A percentile compares a stretch with the other conserved stretches of the same genome.
These are phyloP conservation scores for Chunga burmeisteri DNA, from an alignment of 2,113 vertebrate genomes.

Conservation along the genomic window DNA sequence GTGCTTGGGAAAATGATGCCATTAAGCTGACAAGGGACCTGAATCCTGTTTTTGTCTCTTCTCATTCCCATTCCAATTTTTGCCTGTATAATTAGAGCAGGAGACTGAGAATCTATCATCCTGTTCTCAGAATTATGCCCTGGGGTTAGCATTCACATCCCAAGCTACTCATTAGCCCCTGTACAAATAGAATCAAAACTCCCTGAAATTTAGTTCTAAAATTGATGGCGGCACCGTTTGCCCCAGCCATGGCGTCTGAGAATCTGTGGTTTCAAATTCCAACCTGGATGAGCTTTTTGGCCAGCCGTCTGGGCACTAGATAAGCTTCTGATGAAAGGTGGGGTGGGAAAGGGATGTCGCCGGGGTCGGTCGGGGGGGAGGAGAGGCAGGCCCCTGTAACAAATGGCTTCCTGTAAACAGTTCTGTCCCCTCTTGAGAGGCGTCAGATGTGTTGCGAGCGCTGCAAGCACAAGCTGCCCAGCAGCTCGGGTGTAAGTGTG, in stretches of 20 bases:
- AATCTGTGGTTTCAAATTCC: slow-evolving; percentile 44
- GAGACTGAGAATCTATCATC: background rate
- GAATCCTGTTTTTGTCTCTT: background rate
- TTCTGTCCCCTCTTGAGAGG: slow-evolving; percentile 8
- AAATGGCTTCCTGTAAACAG: slow-evolving; percentile 56
- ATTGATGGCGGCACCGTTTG: background rate
- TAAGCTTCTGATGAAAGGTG: slow-evolving; percentile 40
- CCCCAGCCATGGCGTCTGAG: background rate
- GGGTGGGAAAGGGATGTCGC: background rate
- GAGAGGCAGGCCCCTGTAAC: background rate
- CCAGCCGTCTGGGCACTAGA: background rate
- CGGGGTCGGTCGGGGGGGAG: background rate
- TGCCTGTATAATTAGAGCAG: slow-evolving; percentile 31
- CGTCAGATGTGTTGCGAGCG: background rate
- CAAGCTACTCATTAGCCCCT: slow-evolving; percentile 36
- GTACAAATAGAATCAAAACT: slow-evolving; percentile 11
- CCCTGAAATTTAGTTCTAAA: background rate
- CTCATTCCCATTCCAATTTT: slow-evolving; percentile 2
- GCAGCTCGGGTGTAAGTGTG: background rate
- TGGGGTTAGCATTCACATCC: slow-evolving; percentile 16
- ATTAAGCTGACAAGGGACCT: background rate
- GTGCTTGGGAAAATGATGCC: background rate
- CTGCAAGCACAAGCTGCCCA: background rate
- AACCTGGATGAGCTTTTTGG: background rate
- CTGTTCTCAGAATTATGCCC: slow-evolving; percentile 21